phyloP scores from a whole-genome alignment of 1,140 invertebrate species.

The Dinoponera quadriceps region DNA sequence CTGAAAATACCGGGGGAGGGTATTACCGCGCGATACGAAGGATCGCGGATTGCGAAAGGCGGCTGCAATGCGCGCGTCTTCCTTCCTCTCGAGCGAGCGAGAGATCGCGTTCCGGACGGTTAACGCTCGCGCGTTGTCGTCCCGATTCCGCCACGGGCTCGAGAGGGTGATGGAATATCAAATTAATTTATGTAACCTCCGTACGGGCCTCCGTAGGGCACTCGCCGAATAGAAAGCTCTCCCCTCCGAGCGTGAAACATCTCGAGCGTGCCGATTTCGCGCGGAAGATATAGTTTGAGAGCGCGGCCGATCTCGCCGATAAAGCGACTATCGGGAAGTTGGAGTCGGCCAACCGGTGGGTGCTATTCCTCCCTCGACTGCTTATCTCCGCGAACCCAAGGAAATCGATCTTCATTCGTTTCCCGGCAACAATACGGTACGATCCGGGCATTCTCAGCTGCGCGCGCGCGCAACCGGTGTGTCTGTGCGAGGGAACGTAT shows the following conservation, averaged over 20 bases:
- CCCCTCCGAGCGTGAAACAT: no score
- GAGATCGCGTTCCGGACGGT: conserved; percentile 40
- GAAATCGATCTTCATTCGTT: background rate
- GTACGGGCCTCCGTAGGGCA: no score
- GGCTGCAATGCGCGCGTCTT: conserved; percentile 66
- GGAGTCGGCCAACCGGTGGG: no score
- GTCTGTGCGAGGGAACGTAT: background rate
- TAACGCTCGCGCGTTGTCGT: conserved; percentile 28
- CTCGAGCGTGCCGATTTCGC: background rate
- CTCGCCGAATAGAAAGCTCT: background rate
- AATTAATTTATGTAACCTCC: conserved; percentile 38
- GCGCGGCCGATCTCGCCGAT: background rate
- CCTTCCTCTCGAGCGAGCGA: conserved; percentile 68
- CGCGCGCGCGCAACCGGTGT: background rate
- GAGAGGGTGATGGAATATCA: conserved; percentile 32
- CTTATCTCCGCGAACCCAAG: background rate
- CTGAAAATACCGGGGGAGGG: conserved; percentile 68
- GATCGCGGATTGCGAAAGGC: conserved; percentile 67
- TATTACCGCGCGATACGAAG: conserved; percentile 59
- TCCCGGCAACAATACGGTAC: background rate
- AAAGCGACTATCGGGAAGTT: no score
- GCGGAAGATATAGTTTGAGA: background rate
- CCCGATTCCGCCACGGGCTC: background rate
- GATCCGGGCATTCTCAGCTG: background rate
- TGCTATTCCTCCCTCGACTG: background rate